A percentile compares a stretch with the other conserved stretches of the same genome.
phyloP scores from a whole-genome alignment of 1,140 invertebrate species.

The Chrysopa pallens region DNA sequence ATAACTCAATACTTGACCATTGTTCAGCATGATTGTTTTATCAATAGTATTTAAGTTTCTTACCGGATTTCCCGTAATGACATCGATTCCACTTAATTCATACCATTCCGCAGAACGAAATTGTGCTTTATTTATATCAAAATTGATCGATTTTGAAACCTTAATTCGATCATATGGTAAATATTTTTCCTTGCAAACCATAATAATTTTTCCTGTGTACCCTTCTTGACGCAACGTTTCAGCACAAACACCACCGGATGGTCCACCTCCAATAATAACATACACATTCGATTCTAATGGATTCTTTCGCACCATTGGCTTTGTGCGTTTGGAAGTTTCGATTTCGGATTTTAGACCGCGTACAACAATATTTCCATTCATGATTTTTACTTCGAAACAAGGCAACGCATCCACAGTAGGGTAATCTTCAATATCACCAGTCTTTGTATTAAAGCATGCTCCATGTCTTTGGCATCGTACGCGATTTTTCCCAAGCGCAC shows the following conservation, averaged over 20 bases:
- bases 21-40: slow-evolving; percentile 42
- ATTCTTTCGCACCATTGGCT: slow-evolving; percentile 32
- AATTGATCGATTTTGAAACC: slow-evolving; percentile 58
- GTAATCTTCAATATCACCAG: slow-evolving; percentile 31
- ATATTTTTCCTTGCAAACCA: slow-evolving; percentile 59
- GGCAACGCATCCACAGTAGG: slow-evolving; percentile 79
- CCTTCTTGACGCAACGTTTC: slow-evolving; percentile 79
- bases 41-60: slow-evolving; percentile 36
- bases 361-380: slow-evolving; percentile 47
- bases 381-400: slow-evolving; percentile 52
- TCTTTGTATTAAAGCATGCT: slow-evolving; percentile 81
- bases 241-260: slow-evolving; percentile 63
- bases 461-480: slow-evolving; percentile 92
- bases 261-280: slow-evolving; percentile 72
- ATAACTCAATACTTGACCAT: slow-evolving; percentile 48
- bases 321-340: slow-evolving; percentile 37
- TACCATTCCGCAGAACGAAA: slow-evolving; percentile 56
- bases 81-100: slow-evolving; percentile 51
- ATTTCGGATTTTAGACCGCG: slow-evolving; percentile 43
- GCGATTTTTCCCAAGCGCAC: slow-evolving; percentile 65
- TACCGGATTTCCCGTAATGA: slow-evolving; percentile 41
- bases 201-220: slow-evolving; percentile 60
- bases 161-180: slow-evolving; percentile 82
- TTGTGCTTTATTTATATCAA: slow-evolving; percentile 39
- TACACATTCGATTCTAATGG: slow-evolving; percentile 32